Evolutionary conservation across 2,113 vertebrate species (phyloP).

Genomic region (Rhagologus leucostigma): DNA sequence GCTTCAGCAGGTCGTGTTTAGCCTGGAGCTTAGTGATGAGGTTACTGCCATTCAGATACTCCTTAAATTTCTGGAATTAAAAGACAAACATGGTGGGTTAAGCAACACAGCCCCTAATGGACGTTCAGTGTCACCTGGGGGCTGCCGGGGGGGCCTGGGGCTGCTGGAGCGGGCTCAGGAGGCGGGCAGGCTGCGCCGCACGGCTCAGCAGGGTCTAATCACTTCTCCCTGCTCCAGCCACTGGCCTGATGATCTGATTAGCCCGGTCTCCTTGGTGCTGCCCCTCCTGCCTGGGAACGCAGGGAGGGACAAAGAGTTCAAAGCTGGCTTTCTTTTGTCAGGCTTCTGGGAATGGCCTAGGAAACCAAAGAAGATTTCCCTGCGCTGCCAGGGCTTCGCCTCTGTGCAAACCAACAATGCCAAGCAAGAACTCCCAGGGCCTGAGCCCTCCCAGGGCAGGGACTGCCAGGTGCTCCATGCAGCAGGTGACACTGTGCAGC

Average conservation of each 20-base stretch:
- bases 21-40: constrained; percentile 97
- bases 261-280: neutral
- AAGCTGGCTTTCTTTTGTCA: constrained; percentile 17
- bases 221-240: neutral
- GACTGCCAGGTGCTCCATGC: neutral
- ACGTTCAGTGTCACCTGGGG: neutral
- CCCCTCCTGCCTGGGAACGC: neutral
- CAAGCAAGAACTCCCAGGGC: neutral
- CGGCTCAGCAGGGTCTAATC: neutral
- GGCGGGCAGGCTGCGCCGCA: neutral
- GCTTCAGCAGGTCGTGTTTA: constrained; percentile 96
- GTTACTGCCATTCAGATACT: constrained; percentile 96
- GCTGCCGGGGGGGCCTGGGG: neutral
- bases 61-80: constrained; percentile 91
- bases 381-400: neutral
- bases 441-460: neutral
- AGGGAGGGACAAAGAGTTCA: neutral
- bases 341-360: neutral
- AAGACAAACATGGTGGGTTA: neutral
- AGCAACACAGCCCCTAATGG: neutral
- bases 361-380: neutral
- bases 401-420: neutral
- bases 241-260: neutral
- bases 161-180: neutral
- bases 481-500: neutral